Evolutionary conservation across 2,888 invertebrate species (phyloP).

Genomic region (Tetheella fluctuosa): DNA sequence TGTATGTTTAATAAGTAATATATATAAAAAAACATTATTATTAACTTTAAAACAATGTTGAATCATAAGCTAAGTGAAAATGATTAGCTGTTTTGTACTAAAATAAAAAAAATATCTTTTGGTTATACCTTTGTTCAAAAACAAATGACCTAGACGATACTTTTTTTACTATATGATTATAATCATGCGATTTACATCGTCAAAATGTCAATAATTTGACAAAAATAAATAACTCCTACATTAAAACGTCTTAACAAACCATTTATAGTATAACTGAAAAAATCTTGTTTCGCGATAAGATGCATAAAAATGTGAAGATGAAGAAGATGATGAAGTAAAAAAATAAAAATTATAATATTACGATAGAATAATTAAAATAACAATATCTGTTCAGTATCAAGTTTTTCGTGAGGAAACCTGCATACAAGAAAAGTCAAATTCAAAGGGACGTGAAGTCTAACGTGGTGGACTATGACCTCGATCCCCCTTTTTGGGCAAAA

Average conservation of each 20-base stretch:
- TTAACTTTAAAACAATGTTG: no score
- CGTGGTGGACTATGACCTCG: no score
- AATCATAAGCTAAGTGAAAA: no score
- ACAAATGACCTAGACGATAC: not conserved
- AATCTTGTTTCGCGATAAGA: not conserved
- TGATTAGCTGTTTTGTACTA: not conserved
- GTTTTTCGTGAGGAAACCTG: no score
- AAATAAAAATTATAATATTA: no score
- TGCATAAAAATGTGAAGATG: not conserved
- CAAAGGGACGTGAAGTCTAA: no score
- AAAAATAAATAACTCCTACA: not conserved
- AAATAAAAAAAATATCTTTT: not conserved
- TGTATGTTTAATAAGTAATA: no score
- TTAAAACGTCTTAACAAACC: not conserved
- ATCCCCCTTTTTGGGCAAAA: no score
- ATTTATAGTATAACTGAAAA: not conserved
- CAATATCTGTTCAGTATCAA: no score
- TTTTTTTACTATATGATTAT: not conserved
- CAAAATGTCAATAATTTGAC: not conserved
- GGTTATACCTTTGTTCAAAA: not conserved
- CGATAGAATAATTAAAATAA: no score
- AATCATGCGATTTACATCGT: not conserved
- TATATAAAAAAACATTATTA: no score
- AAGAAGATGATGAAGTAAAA: not conserved
- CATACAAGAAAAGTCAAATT: no score